These are phyloP conservation scores for Antheraea pernyi DNA, from an alignment of 1,140 invertebrate genomes.

Conservation along the genomic window DNA sequence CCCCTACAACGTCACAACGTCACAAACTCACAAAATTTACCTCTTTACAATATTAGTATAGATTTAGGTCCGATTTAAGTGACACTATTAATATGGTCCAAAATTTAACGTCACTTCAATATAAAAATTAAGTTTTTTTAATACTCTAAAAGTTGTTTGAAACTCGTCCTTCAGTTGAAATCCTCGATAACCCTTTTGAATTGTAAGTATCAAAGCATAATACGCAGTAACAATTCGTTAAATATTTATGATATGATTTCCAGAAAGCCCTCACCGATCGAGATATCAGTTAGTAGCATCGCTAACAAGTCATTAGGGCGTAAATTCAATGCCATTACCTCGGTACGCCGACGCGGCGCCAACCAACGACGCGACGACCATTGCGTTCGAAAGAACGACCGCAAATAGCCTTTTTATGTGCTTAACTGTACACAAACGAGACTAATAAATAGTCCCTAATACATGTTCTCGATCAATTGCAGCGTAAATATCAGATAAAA, in stretches of 20 bases:
- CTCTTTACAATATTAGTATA: too few species aligned
- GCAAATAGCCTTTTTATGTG: slow-evolving; percentile 27
- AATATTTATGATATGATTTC: background rate
- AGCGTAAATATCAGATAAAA: slow-evolving; percentile 18
- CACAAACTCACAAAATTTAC: too few species aligned
- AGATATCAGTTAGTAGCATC: slow-evolving; percentile 19
- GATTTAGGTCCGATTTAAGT: too few species aligned
- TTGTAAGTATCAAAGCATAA: background rate
- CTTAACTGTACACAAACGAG: slow-evolving; percentile 23
- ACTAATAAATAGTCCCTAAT: slow-evolving; percentile 22
- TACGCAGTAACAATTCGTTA: background rate
- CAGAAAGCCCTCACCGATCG: slow-evolving; percentile 17
- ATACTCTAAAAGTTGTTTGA: too few species aligned
- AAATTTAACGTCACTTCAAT: too few species aligned
- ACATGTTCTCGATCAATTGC: slow-evolving; percentile 16
- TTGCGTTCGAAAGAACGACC: slow-evolving; percentile 16
- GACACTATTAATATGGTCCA: too few species aligned
- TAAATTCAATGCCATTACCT: slow-evolving; percentile 35
- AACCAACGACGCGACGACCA: background rate
- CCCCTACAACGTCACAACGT: too few species aligned
- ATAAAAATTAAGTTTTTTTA: too few species aligned
- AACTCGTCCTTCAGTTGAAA: too few species aligned
- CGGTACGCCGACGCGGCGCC: slow-evolving; percentile 22
- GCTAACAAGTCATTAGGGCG: slow-evolving; percentile 29
- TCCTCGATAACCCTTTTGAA: too few species aligned